Evolutionary conservation across 2,888 invertebrate genomes (phyloP), one percentile per base, ranked within the genome.

Genomic region (Amitus sp.): DNA sequence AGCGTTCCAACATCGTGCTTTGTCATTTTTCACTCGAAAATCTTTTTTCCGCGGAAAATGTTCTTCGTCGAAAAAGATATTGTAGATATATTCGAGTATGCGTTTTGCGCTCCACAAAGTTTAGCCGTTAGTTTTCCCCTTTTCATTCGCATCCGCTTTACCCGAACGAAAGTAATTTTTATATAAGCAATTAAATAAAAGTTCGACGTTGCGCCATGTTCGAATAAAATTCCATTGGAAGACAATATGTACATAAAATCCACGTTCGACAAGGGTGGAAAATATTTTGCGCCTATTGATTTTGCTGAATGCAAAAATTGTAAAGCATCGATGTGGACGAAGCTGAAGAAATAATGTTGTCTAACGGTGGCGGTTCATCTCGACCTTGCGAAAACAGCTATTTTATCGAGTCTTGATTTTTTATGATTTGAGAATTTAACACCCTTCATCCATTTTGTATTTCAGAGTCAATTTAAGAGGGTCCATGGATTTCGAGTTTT

Each of bases 131-230:
- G 28, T 28, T 28, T 9, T 6, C 6, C 28, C 6, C 28, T 28
- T 28, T 28, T 28, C 28, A 6, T 7, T 28, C 9, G 28, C 28
- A 9, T 7, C 28, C 9, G 28, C 9, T 7, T 28, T 58, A 58
- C 47, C 51, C 19, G 43, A 58, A 45, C 58, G 58, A 58, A 58
- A 58, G 52, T 58, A 52, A 58, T 52, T 58, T 58, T 50, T 57
- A 49, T 57, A 57, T 40, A 40, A 50, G 49, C n/a, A 33, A 30
- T 10, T 17, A 20, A 15, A 19, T 19, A 28, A 13, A 18, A 9
- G 6, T 28, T 7, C 28, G 9, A 7, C 28, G 28, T 28, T 7
- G 9, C 28, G 6, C 6, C 28, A 9, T 28, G 9, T 28, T 28
- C 28, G 28, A n/a, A n/a, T 28, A 9, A 9, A 28, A 9, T 28